Conservation (phyloP, 2,113 vertebrate species). For the Ageneiosus marmoratus region DNA sequence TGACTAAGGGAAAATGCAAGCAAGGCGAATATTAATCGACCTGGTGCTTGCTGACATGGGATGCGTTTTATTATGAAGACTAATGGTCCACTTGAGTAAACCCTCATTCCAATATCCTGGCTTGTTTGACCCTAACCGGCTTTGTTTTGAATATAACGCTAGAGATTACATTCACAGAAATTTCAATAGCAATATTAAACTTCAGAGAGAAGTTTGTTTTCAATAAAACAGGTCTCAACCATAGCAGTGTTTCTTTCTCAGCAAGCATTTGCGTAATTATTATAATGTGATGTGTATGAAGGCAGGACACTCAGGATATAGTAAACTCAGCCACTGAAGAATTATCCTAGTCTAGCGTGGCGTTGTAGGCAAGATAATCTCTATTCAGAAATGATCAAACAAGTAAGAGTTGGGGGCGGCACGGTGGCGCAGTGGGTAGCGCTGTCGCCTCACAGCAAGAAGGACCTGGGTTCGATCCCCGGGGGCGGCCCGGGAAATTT, state of each 20-base stretch:
- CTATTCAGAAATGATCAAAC: not conserved
- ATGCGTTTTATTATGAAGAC: conserved; percentile 70
- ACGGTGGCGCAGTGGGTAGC: no score
- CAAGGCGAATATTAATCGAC: conserved; percentile 70
- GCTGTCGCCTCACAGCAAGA: no score
- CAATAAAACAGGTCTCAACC: not conserved
- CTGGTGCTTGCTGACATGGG: conserved; percentile 43
- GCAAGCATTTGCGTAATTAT: not conserved
- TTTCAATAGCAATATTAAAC: conserved; percentile 10
- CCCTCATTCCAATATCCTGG: conserved; percentile 66
- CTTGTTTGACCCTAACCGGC: conserved; percentile 65
- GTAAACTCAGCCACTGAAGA: no score
- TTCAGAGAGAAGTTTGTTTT: not conserved
- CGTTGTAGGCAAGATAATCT: not conserved
- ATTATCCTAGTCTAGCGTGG: not conserved
- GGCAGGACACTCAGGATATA: not conserved
- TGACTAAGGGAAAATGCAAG: conserved; percentile 67
- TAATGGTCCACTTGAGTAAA: conserved; percentile 66
- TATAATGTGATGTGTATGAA: not conserved
- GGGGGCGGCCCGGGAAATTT: no score
- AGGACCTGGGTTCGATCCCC: no score
- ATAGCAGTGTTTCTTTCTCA: not conserved
- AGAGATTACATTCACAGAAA: conserved; percentile 40
- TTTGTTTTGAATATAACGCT: conserved; percentile 62
- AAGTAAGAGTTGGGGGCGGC: not conserved